phyloP scores from a whole-genome alignment of 1,140 invertebrate genomes.

The Heterodera schachtii region DNA sequence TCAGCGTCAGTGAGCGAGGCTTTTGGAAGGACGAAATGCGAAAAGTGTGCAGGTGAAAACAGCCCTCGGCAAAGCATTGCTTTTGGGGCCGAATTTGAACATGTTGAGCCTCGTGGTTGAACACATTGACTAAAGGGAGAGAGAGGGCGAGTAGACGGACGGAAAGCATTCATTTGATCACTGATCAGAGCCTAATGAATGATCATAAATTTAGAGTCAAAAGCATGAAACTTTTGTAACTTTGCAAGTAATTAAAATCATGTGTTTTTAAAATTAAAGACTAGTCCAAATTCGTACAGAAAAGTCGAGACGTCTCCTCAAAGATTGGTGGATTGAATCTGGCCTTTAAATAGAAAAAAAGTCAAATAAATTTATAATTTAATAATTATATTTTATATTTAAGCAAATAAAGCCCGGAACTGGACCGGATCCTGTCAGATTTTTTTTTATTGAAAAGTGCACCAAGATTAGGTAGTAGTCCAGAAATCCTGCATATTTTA shows the following conservation, averaged over 20 bases:
- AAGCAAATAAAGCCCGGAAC: too few relatives aligned
- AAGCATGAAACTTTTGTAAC: neutral
- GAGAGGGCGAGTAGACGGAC: slow-evolving; percentile 4
- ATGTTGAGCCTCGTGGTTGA: slow-evolving; percentile 45
- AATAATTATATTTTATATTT: too few relatives aligned
- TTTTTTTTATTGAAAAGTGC: too few relatives aligned
- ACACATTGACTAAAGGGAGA: slow-evolving; percentile 43
- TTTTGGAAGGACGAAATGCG: slow-evolving; percentile 47
- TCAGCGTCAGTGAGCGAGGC: slow-evolving; percentile 30
- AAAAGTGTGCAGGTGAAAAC: slow-evolving; percentile 49
- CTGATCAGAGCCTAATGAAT: too few relatives aligned
- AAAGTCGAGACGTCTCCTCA: slow-evolving; percentile 40
- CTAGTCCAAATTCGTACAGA: slow-evolving; percentile 41
- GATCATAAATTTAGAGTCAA: too few relatives aligned
- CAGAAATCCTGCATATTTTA: too few relatives aligned
- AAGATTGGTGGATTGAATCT: slow-evolving; percentile 53
- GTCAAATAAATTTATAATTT: neutral
- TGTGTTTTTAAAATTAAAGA: too few relatives aligned
- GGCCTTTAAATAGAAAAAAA: slow-evolving; percentile 24
- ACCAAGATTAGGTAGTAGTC: too few relatives aligned
- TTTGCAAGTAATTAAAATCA: too few relatives aligned
- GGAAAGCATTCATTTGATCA: slow-evolving; percentile 4
- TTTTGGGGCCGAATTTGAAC: slow-evolving; percentile 50
- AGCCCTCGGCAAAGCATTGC: slow-evolving; percentile 55
- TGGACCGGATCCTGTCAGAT: too few relatives aligned